Percentiles rank a stretch among this genome's conserved stretches.
Conservation (phyloP, 2,113 vertebrate species). For the Muntiacus reevesi region DNA sequence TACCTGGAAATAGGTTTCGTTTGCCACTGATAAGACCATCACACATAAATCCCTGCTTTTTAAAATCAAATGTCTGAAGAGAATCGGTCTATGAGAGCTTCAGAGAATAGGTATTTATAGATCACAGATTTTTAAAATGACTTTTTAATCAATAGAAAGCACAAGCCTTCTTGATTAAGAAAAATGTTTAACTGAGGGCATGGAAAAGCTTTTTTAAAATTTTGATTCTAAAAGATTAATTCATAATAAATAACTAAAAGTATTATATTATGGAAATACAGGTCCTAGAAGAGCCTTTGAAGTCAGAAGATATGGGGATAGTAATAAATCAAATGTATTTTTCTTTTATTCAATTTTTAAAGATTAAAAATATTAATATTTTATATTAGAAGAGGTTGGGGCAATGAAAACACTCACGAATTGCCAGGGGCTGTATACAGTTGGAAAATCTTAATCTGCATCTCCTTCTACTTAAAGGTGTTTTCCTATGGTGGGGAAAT, state of each 20-base stretch:
- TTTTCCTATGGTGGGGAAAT: neutral
- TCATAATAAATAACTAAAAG: slow-evolving; percentile 4
- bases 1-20: neutral
- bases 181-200: neutral
- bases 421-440: neutral
- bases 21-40: neutral
- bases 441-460: neutral
- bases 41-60: neutral
- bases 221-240: slow-evolving; percentile 20
- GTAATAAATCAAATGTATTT: slow-evolving; percentile 42
- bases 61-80: slow-evolving; percentile 23
- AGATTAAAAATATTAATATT: slow-evolving; percentile 47
- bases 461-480: neutral
- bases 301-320: neutral
- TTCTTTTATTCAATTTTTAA: slow-evolving; percentile 37
- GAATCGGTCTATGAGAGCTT: neutral
- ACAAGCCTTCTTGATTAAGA: neutral
- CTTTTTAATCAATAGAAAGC: slow-evolving; percentile 13
- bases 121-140: neutral
- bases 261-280: neutral
- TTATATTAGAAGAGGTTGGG: neutral
- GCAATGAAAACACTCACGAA: neutral
- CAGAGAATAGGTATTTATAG: neutral
- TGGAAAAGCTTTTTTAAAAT: neutral
- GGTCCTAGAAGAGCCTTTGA: neutral